These are phyloP conservation scores for Sebastes hubbsi DNA, from an alignment of 2,797 vertebrate species.

Conservation along the genomic window DNA sequence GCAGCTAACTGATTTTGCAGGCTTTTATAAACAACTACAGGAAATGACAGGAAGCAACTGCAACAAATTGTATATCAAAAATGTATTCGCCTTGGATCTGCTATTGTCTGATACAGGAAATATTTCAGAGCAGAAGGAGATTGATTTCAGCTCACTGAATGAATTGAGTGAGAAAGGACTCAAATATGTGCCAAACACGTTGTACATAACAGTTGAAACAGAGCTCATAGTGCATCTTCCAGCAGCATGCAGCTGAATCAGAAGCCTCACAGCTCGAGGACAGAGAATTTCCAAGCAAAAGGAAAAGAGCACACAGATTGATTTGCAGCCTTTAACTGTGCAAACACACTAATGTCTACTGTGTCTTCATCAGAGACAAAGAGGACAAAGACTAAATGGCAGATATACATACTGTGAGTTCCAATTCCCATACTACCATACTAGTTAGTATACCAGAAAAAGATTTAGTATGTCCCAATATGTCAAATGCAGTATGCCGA, in stretches of 20 bases:
- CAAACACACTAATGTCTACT: not conserved
- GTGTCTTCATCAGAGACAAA: not conserved
- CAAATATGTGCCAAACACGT: not conserved
- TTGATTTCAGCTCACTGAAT: not conserved
- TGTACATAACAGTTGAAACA: not conserved
- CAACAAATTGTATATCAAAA: not conserved
- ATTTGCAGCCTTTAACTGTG: not conserved
- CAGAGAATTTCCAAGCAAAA: not conserved
- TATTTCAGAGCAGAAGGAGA: not conserved
- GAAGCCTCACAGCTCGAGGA: not conserved
- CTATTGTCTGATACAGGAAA: constrained; percentile 2
- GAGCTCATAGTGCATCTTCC: not conserved
- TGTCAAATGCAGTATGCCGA: too few species aligned
- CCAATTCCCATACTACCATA: too few species aligned
- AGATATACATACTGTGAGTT: not conserved
- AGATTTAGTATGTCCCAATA: too few species aligned
- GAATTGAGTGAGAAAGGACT: not conserved
- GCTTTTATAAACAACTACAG: constrained; percentile 15
- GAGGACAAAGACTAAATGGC: not conserved
- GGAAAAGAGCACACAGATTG: not conserved
- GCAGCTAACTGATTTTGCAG: constrained; percentile 12
- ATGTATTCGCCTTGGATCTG: constrained; percentile 4
- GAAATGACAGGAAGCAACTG: constrained; percentile 2
- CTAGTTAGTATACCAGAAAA: too few species aligned
- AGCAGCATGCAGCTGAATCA: not conserved